Base-by-base conservation (phyloP, 2,113 vertebrate species). In the Paracanthobrama guichenoti region DNA sequence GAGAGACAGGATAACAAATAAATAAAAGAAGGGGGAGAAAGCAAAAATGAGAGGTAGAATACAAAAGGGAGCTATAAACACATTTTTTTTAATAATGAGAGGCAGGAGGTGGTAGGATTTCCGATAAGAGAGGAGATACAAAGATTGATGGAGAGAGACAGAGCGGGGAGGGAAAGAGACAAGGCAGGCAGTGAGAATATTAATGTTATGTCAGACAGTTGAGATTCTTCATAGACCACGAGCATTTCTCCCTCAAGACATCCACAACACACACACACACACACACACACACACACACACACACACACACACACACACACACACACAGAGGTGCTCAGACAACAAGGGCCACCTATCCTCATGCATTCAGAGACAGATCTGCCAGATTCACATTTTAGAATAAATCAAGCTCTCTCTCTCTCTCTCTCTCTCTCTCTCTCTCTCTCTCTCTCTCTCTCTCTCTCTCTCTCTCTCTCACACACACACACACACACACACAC, bases 131-230 rank as follows among this genome's bases (percentile, higher is more conserved):
- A 87, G 81, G 85, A 90, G 82, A 88, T 90, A 90, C 91, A 91
- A 89, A 91, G 90, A 92, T 88, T 90, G 90, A 90, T 91, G 88
- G 92, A 62, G 86, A 91, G 88, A 79, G 84, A 88, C 59, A 81
- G 44, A 26, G 39, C 62, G 53, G 55, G 90, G 84, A 67, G 86
- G 82, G 66, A 78, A 48, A 80, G 79, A 86, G 79, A 73, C 81
- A 80, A 87, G 75, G 83, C 84, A 84, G 87, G 86, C 86, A 90
- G 87, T 81, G 84, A 88, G 92, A 93, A 94, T 94, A 93, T 93
- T 90, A 93, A 94, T 94, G 88, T 86, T 79, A 87, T 91, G 89
- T 92, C 89, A 92, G 89, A 86, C 89, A 88, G 88, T 90, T 64
- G 89, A 91, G 88, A 85, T 86, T 90, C 85, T 92, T 91, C 90